These are phyloP conservation scores for Erpobdella octoculata DNA, from an alignment of 2,888 invertebrate species.

Conservation along the genomic window DNA sequence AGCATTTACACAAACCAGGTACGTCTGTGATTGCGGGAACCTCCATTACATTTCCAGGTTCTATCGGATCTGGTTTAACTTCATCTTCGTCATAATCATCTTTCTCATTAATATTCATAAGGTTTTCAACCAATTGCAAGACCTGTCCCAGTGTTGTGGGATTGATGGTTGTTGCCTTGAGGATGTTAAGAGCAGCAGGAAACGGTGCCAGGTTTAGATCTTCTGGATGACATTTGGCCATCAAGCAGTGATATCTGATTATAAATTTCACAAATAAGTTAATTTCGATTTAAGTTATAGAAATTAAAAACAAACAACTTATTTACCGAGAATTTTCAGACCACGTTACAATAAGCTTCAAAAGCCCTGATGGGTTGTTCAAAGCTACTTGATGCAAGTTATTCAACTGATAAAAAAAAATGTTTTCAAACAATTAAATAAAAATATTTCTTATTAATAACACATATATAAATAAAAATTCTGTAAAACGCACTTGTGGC, in stretches of 20 bases:
- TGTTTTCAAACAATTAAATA: background rate
- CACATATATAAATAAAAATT: background rate
- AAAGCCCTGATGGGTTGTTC: constrained; percentile 70
- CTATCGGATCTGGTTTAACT: background rate
- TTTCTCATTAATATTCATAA: constrained; percentile 41
- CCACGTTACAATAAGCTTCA: constrained; percentile 74
- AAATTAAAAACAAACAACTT: background rate
- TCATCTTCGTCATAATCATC: constrained; percentile 32
- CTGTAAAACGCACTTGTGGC: constrained; percentile 60
- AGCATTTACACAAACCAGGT: background rate
- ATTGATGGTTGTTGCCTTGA: constrained; percentile 58
- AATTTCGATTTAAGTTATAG: background rate
- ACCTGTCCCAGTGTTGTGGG: constrained; percentile 57
- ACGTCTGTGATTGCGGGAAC: background rate
- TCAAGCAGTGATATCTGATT: constrained; percentile 13
- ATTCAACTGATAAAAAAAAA: constrained; percentile 39
- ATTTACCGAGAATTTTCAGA: constrained; percentile 64
- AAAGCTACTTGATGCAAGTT: constrained; percentile 73
- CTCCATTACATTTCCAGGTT: no score
- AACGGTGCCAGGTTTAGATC: background rate
- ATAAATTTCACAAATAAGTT: background rate
- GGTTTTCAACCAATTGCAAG: constrained; percentile 47
- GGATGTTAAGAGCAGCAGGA: background rate
- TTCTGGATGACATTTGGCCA: constrained; percentile 4
- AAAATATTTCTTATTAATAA: background rate